phyloP scores from a whole-genome alignment of 2,797 vertebrate species.

The Melanotaenia trifasciata region DNA sequence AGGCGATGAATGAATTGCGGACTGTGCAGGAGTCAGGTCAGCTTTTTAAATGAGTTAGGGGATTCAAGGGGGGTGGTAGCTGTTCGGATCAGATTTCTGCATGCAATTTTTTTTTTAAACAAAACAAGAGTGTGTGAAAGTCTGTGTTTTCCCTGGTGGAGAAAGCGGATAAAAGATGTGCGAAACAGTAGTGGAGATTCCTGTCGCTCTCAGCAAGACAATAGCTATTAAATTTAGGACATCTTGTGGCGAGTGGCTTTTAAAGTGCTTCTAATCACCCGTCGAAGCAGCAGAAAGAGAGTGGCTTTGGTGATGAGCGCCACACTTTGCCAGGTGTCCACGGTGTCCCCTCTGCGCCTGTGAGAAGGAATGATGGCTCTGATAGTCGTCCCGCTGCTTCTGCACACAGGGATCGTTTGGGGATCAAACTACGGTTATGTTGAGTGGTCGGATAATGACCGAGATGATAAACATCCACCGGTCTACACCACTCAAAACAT shows the following conservation, averaged over 20 bases:
- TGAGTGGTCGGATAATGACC: constrained; percentile 84
- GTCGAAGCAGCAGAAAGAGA: constrained; percentile 13
- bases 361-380: constrained; percentile 81
- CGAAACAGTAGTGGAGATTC: constrained; percentile 22
- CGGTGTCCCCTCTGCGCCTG: constrained; percentile 45
- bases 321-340: constrained; percentile 50
- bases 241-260: constrained; percentile 1
- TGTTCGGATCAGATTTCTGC: constrained; percentile 9
- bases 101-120: not conserved
- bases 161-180: constrained; percentile 8
- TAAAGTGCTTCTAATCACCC: constrained; percentile 24
- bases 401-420: constrained; percentile 80
- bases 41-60: constrained; percentile 6
- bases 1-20: constrained; percentile 16
- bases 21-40: constrained; percentile 20
- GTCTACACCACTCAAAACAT: constrained; percentile 79
- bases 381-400: constrained; percentile 75
- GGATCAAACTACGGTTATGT: constrained; percentile 83
- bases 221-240: constrained; percentile 32
- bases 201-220: not conserved
- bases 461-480: constrained; percentile 80
- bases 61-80: not conserved
- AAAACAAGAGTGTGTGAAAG: constrained; percentile 23
- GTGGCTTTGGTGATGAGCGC: constrained; percentile 57
- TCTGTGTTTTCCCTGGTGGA: constrained; percentile 1